phyloP scores from a whole-genome alignment of 2,888 invertebrate species.

The Congeria kusceri region DNA sequence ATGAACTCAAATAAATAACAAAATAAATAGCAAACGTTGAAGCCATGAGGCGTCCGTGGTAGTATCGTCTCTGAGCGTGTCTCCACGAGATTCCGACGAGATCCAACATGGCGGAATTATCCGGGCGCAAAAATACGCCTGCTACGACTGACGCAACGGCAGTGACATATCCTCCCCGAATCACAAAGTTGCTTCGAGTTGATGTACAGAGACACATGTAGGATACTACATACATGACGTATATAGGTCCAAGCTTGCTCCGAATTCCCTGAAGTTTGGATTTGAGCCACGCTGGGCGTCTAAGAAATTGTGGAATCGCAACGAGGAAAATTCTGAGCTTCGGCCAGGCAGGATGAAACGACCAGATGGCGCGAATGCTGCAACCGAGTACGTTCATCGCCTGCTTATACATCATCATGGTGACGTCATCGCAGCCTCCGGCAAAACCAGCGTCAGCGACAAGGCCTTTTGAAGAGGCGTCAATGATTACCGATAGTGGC shows the following conservation, averaged over 20 bases:
- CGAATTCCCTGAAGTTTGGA: conserved; percentile 53
- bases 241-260: conserved; percentile 55
- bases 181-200: not conserved
- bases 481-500: not conserved
- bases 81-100: conserved; percentile 23
- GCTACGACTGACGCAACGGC: conserved; percentile 19
- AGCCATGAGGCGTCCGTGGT: conserved; percentile 51
- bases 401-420: not conserved
- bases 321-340: conserved; percentile 24
- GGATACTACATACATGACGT: conserved; percentile 37
- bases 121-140: conserved; percentile 46
- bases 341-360: conserved; percentile 8
- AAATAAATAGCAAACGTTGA: conserved; percentile 14
- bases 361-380: not conserved
- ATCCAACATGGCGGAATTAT: conserved; percentile 52
- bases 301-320: conserved; percentile 52
- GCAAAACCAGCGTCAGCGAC: no score
- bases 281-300: conserved; percentile 56
- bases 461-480: no score
- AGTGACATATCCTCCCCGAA: conserved; percentile 6
- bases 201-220: conserved; percentile 13
- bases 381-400: not conserved
- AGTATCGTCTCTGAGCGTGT: conserved; percentile 23
- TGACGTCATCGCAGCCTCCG: not conserved
- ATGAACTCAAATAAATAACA: no score